Base-by-base conservation (phyloP, 2,113 vertebrate species). In the Sphaerodactylus townsendi region DNA sequence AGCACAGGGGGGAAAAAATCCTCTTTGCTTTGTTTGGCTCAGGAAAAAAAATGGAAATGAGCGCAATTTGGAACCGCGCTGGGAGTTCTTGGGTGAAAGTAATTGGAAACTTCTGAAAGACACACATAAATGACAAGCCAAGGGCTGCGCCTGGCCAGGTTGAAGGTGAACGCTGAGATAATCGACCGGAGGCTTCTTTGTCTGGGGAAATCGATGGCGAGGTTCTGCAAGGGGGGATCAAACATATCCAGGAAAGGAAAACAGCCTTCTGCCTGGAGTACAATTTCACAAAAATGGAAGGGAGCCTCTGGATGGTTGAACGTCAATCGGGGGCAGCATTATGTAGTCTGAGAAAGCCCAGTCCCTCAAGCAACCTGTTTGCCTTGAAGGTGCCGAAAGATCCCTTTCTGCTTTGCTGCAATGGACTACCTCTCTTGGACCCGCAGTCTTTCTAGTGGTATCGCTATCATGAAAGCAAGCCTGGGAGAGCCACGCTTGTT, bases 171-270 rank as follows among this genome's bases (percentile, higher is more conserved):
- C 64, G 15, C 3, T 15, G 62, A 1, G 13, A 74, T 59, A 44
- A 8, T 84, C 79, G 70, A 82, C 70, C 88, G 83, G 15, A 2
- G 81, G 64, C 71, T 80, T 72, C 78, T 15, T 81, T 88, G 44
- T 79, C 37, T 10, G 50, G 77, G 71, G 30, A 85, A 37, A 23
- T 70, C 33, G 69, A 30, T 25, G 28, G 73, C 10, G 77, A 41
- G 30, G 28, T 11, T 59, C 72, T 62, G 82, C 84, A 50, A 71
- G 69, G 28, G 56, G 23, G 19, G 53, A 23, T n/a, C n/a, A 56
- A 56, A 70, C 14, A 64, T 39, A 70, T 2, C 62, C 35, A 35
- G 10, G 10, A 17, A 62, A 56, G 33, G 9, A 4, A 3, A 81
- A 50, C 25, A 65, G 1, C 28, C 0, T 4, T 70, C 85, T 81